Base-by-base conservation (phyloP, 2,797 vertebrate species). In the Epinephelus awoara region DNA sequence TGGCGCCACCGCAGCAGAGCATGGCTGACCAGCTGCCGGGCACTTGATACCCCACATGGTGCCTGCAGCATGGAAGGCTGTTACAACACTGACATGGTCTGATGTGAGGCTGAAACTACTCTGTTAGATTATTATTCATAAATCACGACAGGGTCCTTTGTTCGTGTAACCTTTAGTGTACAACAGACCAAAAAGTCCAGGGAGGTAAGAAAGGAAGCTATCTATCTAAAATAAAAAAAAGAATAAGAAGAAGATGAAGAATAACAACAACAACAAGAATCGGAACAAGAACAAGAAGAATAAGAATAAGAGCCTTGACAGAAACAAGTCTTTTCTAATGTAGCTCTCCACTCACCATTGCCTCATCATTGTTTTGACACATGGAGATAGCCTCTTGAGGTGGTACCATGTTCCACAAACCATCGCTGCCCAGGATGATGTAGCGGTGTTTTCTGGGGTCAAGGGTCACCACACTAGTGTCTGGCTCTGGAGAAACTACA, bases 371-470 rank as follows among this genome's bases (percentile, higher is more conserved):
- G 88, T 97, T 97, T 93, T 99, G 97, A 90, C 97, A 98, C 96
- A 99, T 97, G 68, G 97, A 96, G 72, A 99, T 94, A 15, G 98
- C 97, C 58, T 98, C 98, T 46, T 98, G 97, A 3, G 98, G 96
- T 0, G 98, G 97, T 72, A 99, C 97, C 98, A 99, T 99, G 91
- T 99, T 99, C 98, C 98, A 99, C 64, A 99, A 95, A 0, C 98
- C 98, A 3, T 99, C 98, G 0, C 97, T 98, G 54, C 96, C 98
- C 84, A 99, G 93, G 74, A 99, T 96, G 80, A 99, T 97, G 83
- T 98, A 98, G 63, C 95, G 97, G 92, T 99, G 98, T 77, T 96
- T 96, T 71, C 95, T 96, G 46, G 97, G 96, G 80, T 99, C 97
- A 0, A 99, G 95, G 3, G 94, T 96, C 68, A 98, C 96, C 21